Base-by-base conservation (phyloP, 2,797 vertebrate species). In the Furcifer pardalis region DNA sequence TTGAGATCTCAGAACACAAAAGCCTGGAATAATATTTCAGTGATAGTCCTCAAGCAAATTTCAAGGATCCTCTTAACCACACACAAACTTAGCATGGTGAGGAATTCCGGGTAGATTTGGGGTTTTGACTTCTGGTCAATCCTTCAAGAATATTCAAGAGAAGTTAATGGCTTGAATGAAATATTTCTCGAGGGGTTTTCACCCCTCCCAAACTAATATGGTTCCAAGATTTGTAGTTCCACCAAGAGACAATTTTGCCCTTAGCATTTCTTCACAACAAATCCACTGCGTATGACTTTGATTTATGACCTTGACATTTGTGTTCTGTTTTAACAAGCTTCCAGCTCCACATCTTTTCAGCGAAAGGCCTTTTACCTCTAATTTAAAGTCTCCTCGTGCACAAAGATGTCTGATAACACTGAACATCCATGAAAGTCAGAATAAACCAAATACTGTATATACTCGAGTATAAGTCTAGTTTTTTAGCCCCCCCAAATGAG, bases 221-320 rank as follows among this genome's bases (percentile, higher is more conserved):
- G 23, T 44, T 66, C 46, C n/a, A 75, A 27, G 44, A 37, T 75
- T 46, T 65, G 44, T 37, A 30, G 44, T 44, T 42, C 40, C 23
- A 46, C 65, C 46, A 63, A 74, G 46, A 63, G 69, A 59, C 6
- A 0, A 13, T 49, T 46, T 46, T 1, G 35, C 81, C 83, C 84
- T 90, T 84, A 88, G 79, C 79, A 89, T 72, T 84, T 77, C 71
- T 85, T 42, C 4, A n/a, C 65, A 91, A 86, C 66, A 30, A 32
- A n/a, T 37, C 79, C 79, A 79, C 86, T 77, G 4, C 83, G 40
- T 66, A 80, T 60, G 21, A 62, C 17, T 0, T 0, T 80, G 89
- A 88, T 90, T 68, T 44, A 66, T n/a, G 69, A 86, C 79, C 82
- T 77, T 52, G 0, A 27, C 10, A 68, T 81, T 84, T 86, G 62